Percentiles rank a stretch among this genome's conserved stretches.
phyloP scores from a whole-genome alignment of 2,113 vertebrate genomes.

The Tenebrosternarchus preto region DNA sequence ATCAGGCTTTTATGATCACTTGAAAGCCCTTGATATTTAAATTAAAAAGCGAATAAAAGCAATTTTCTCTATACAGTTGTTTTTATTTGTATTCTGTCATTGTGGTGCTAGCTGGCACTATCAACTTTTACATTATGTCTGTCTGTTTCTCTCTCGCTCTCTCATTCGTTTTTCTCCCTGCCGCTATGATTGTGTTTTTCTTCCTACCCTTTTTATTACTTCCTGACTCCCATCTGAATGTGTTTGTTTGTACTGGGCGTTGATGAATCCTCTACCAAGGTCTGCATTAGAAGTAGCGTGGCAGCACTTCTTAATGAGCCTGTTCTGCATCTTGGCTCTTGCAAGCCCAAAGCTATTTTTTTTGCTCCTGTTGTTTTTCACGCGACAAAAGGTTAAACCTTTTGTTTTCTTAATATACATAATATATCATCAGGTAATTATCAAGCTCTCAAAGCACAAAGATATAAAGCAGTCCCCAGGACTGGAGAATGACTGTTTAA shows the following conservation, averaged over 20 bases:
- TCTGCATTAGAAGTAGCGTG: not conserved
- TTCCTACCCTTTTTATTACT: not conserved
- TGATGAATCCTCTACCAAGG: not conserved
- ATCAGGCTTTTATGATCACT: not conserved
- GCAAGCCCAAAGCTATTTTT: not conserved
- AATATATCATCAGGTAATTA: no score
- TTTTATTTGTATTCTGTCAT: constrained; percentile 35
- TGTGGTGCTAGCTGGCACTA: constrained; percentile 4
- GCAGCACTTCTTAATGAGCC: not conserved
- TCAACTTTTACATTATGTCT: not conserved
- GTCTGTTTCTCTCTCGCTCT: not conserved
- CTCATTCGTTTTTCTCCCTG: not conserved
- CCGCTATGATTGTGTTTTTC: no score
- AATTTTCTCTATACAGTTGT: constrained; percentile 22
- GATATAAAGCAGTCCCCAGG: no score
- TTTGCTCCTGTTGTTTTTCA: not conserved
- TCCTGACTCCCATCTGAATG: not conserved
- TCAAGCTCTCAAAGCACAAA: no score
- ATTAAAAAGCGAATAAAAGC: constrained; percentile 15
- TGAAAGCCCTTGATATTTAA: constrained; percentile 38
- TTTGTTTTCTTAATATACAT: no score
- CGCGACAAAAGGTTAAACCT: not conserved
- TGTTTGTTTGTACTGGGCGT: not conserved
- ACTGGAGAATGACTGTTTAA: no score
- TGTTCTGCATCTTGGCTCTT: not conserved